Evolutionary conservation across 2,113 vertebrate genomes (phyloP), one percentile per base, ranked within the genome.

Genomic region (Urocynchramus pylzowi): DNA sequence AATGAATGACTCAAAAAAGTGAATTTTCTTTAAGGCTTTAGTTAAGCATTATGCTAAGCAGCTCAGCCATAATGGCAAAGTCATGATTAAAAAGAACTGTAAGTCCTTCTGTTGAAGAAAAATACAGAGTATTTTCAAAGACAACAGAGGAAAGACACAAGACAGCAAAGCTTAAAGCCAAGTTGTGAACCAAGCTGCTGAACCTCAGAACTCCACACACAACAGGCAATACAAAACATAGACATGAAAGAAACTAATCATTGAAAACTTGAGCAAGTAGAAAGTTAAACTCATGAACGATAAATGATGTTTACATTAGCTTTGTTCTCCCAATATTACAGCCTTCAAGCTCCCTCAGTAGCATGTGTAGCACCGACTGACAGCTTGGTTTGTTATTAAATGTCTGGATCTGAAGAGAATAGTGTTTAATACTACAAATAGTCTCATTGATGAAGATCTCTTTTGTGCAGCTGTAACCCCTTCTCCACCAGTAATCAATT

Each of bases 221-320:
- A 74, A 69, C 2, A 3, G 33, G 18, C 68, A 81, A 54, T 14
- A 33, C 27, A 71, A 89, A 56, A 60, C 19, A 75, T 2, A 84
- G 56, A 70, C 53, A 44, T 3, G 30, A 88, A 90, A 74, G 59
- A 76, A 88, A 74, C 28, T 44, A 63, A 83, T 61, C 67, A 76
- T 10, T 49, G 56, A 70, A 93, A 89, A 33, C 59, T 5, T 53
- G 27, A 86, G 60, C 79, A 78, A 74, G 33, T 31, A 86, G 47
- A 70, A 93, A 77, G 54, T 90, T 90, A 92, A 90, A 80, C 80
- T 90, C 60, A 41, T 52, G 80, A 95, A 92, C 93, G 81, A 31
- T 31, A 89, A 89, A 92, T 65, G 59, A 81, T 75, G 79, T 78
- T 95, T 93, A 90, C 56, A 54, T 84, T 88, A 92, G 71, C 33